Evolutionary conservation across 2,888 invertebrate species (phyloP), one percentile per base, ranked within the genome.

Genomic region (Mimumesa dahlbomi): DNA sequence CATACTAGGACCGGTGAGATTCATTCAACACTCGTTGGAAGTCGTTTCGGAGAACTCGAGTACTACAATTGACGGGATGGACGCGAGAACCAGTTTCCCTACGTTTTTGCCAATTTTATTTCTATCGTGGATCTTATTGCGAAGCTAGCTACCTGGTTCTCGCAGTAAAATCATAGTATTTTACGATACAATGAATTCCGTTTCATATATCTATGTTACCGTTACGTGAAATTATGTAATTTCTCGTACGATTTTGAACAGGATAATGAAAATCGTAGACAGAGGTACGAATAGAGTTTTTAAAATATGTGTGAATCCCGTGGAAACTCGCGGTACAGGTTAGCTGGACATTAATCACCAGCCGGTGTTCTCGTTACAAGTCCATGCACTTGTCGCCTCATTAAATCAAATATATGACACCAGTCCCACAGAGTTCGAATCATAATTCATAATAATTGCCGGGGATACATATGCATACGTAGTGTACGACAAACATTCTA

Each of bases 371-470:
- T 48, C 40, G 59, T 58, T 65, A 52, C 38, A 67, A 43, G 56
- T 43, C 48, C 38, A 16, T 50, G 50, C 57, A 68, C 62, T 71
- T 53, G 68, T 62, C 62, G 40, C 52, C 68, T 62, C 71, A 58
- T 71, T 68, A 68, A 62, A 62, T 68, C 62, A 62, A 68, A 71
- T 68, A 68, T 68, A 71, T 57, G 68, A 52, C 46, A 36, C 22
- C 31, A 19, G 16, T 34, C 42, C 16, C 31, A n/a, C 22, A 22
- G 46, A 62, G 34, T 36, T 22, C 36, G 40, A 22, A 14, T 25
- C 45, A 61, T 62, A 62, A 71, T 68, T 71, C 70, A 71, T 71
- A 67, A 62, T 46, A 56, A 48, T 38, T 38, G 50, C n/a, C n/a
- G 7, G 25, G 25, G 4, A 25, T 3, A 25, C 4, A 25, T 25